These are phyloP conservation scores for Fragum whitleyi DNA, from an alignment of 2,888 invertebrate species.

Conservation along the genomic window DNA sequence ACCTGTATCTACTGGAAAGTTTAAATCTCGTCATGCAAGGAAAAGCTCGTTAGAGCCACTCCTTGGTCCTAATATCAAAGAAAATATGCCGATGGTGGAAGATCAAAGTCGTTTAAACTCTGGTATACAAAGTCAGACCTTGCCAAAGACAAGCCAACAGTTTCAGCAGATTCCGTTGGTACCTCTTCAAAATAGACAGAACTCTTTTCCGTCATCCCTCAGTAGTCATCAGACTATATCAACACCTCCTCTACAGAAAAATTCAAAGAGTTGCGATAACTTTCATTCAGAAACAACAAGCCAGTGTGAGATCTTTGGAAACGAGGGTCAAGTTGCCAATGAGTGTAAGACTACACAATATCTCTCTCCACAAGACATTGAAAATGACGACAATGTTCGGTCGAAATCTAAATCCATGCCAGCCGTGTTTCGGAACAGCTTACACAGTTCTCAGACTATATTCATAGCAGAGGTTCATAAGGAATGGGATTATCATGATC, in stretches of 20 bases:
- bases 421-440: constrained; percentile 62
- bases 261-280: constrained; percentile 72
- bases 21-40: constrained; percentile 68
- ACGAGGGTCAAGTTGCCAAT: constrained; percentile 57
- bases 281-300: constrained; percentile 50
- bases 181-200: constrained; percentile 70
- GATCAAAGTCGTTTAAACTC: constrained; percentile 36
- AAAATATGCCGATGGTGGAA: constrained; percentile 28
- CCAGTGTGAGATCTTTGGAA: constrained; percentile 69
- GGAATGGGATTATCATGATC: constrained; percentile 75
- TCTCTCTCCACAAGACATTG: constrained; percentile 59
- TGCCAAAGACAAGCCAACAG: constrained; percentile 55
- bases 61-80: constrained; percentile 49
- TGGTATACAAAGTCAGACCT: constrained; percentile 58
- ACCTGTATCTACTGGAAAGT: constrained; percentile 66
- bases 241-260: constrained; percentile 62
- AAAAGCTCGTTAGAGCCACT: constrained; percentile 76
- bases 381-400: constrained; percentile 61
- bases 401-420: constrained; percentile 76
- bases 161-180: constrained; percentile 38
- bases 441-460: constrained; percentile 77
- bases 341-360: constrained; percentile 53
- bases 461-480: constrained; percentile 80
- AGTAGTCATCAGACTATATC: constrained; percentile 71
- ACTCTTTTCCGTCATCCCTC: constrained; percentile 77